A percentile compares a stretch with the other conserved stretches of the same genome.
phyloP scores from a whole-genome alignment of 2,113 vertebrate genomes.

The Delphinapterus leucas region DNA sequence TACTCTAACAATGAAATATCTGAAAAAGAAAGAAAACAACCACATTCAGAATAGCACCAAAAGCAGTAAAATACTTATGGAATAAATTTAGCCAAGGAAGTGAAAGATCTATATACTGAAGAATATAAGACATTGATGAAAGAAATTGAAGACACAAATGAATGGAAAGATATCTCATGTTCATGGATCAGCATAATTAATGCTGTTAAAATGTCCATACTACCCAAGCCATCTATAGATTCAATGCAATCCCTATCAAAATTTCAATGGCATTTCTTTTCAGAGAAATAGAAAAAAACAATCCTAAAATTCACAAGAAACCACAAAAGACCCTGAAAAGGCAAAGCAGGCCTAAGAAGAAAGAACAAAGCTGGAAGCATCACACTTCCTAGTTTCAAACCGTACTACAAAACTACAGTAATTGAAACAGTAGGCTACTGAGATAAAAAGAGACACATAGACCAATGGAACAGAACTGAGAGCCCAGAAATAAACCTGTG shows the following conservation, averaged over 20 bases:
- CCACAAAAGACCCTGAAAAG: neutral
- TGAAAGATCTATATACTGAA: neutral
- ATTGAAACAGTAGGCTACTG: neutral
- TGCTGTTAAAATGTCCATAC: neutral
- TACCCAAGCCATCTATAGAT: neutral
- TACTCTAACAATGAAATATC: neutral
- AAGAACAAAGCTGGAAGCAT: neutral
- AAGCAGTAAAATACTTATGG: neutral
- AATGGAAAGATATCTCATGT: neutral
- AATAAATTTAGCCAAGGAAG: neutral
- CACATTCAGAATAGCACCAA: neutral
- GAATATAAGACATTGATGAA: neutral
- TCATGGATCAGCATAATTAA: neutral
- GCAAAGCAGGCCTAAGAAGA: neutral
- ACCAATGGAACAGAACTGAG: neutral
- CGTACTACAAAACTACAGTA: neutral
- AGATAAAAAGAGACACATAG: neutral
- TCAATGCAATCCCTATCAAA: neutral
- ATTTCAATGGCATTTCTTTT: neutral
- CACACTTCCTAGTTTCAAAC: neutral
- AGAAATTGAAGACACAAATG: neutral
- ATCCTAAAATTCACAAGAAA: neutral
- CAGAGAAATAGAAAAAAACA: neutral
- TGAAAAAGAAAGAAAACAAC: neutral
- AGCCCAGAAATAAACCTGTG: neutral